Evolutionary conservation across 2,888 invertebrate genomes (phyloP), one percentile per base, ranked within the genome.

Genomic region (Cyclophora albipunctata): DNA sequence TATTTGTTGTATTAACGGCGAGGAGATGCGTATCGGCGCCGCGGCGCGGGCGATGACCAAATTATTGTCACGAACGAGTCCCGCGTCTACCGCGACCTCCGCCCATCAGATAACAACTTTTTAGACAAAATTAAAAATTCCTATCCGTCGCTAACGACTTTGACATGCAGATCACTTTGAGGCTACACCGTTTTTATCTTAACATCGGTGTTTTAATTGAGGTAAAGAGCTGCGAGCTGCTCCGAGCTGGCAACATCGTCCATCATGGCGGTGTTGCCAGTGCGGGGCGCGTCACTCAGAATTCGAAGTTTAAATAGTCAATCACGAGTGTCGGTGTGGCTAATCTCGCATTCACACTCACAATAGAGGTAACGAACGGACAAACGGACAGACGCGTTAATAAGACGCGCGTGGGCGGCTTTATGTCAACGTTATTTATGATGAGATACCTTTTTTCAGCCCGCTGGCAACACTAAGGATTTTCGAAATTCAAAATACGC

Each of bases 341-440:
- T 84, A 85, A 88, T 85, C 86, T 81, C 72, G 77, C 82, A 83
- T 85, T 83, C 84, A 83, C 69, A 67, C 67, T 68, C 75, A 87
- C 87, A 87, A 87, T 87, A 69, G 84, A 75, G 78, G 84, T 88
- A 88, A 87, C 87, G 87, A 88, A 86, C 86, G 82, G 73, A 84
- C 85, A 75, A 75, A 83, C 84, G 75, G 79, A 84, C 84, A 80
- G 83, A 73, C 82, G 79, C 78, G 82, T 75, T 85, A 86, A 84
- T 85, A 85, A 85, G 86, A 80, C 74, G 77, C 81, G 84, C 82
- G 87, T 86, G 81, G 87, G 87, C 81, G 81, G 81, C 80, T 79
- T 77, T 80, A 79, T 84, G 86, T 86, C 85, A 83, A 83, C 82
- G 79, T 84, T 85, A 86, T 87, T 88, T 86, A 87, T 86, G 81